phyloP scores from a whole-genome alignment of 2,888 invertebrate species.

The Parapristionchus giblindavisi region DNA sequence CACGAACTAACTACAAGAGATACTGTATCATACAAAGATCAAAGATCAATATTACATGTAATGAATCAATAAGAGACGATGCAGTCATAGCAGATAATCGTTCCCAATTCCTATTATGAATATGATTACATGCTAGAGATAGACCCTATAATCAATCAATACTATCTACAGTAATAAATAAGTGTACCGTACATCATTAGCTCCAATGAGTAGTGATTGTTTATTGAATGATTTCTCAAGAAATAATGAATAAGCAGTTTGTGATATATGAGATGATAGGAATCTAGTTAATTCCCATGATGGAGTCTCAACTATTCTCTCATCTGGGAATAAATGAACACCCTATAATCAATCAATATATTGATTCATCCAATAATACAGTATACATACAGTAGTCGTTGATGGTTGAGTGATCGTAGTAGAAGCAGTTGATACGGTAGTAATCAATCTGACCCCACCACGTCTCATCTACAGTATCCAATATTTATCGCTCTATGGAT shows the following conservation, averaged over 20 bases:
- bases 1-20: background rate
- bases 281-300: slow-evolving; percentile 47
- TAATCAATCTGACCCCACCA: background rate
- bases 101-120: slow-evolving; percentile 23
- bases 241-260: slow-evolving; percentile 45
- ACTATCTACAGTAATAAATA: background rate
- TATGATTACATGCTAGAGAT: background rate
- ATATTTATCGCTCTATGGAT: too few species aligned
- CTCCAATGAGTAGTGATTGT: slow-evolving; percentile 49
- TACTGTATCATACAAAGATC: too few species aligned
- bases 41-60: background rate
- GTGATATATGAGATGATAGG: slow-evolving; percentile 42
- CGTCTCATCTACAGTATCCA: background rate
- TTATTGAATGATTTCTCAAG: slow-evolving; percentile 48
- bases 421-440: background rate
- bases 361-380: background rate
- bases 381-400: background rate
- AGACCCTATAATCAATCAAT: slow-evolving; percentile 20
- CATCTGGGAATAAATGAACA: background rate
- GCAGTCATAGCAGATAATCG: slow-evolving; percentile 11
- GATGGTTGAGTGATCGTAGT: background rate
- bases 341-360: background rate
- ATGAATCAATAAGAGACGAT: background rate
- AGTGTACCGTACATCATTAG: slow-evolving; percentile 41
- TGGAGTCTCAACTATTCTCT: slow-evolving; percentile 44